A percentile compares a stretch with the other conserved stretches of the same genome.
These are phyloP conservation scores for Parotocinclus haroldoi DNA, from an alignment of 2,797 vertebrate genomes.

Conservation along the genomic window DNA sequence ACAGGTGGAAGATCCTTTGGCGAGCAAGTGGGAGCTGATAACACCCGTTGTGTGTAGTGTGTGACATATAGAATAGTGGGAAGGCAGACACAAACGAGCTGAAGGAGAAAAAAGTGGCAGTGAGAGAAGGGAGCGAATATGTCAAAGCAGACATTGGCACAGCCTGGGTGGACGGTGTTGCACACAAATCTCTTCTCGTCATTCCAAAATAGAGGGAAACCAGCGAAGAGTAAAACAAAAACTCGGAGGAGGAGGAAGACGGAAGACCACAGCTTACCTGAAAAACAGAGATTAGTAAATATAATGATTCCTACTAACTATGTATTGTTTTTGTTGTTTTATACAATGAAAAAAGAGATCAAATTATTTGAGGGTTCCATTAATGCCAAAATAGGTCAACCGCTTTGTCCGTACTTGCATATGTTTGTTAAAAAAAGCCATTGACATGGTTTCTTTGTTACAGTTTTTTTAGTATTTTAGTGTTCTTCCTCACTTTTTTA, in stretches of 20 bases:
- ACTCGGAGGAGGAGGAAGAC: constrained; percentile 76
- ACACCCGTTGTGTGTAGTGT: constrained; percentile 10
- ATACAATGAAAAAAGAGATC: too few relatives aligned
- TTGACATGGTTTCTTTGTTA: too few relatives aligned
- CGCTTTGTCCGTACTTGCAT: too few relatives aligned
- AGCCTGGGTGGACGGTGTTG: constrained; percentile 91
- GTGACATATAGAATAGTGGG: constrained; percentile 74
- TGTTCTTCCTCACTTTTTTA: too few relatives aligned
- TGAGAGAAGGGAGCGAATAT: constrained; percentile 82
- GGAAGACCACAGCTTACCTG: constrained; percentile 87
- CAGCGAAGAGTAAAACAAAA: constrained; percentile 78
- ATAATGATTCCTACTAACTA: too few relatives aligned
- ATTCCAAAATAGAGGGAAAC: constrained; percentile 84
- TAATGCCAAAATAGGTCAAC: too few relatives aligned
- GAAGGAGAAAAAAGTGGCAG: constrained; percentile 85
- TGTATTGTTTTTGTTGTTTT: too few relatives aligned
- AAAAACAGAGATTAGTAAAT: constrained; percentile 16
- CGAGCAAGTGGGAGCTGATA: not conserved
- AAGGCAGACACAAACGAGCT: constrained; percentile 73
- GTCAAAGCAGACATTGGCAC: constrained; percentile 87
- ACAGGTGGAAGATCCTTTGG: too few relatives aligned
- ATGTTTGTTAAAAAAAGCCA: too few relatives aligned
- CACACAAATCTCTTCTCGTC: constrained; percentile 90
- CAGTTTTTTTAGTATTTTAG: too few relatives aligned
- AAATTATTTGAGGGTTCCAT: too few relatives aligned